Base-by-base conservation (phyloP, 23 tunicate genomes). In the Ascidia mentula region DNA sequence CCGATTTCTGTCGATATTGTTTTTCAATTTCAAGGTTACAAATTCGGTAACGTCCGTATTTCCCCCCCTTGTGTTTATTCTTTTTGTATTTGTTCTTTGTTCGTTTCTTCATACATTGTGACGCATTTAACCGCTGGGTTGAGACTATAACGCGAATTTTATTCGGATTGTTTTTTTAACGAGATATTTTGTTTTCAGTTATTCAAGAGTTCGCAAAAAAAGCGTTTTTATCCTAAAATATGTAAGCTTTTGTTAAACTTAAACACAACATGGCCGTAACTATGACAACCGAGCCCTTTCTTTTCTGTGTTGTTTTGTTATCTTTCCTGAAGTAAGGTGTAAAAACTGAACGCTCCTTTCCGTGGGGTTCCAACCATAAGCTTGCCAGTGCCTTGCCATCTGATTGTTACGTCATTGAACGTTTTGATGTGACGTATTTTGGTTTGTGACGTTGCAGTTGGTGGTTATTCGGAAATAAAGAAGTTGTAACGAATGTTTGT, bases 341-440 rank as follows among this genome's bases (percentile, higher is more conserved):
- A 53, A 26, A n/a, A n/a, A n/a, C 28, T 9, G 22, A 9, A 53
- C 65, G 65, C 7, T 53, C 7, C 65, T 26, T 26, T 20, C 24
- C 24, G 1, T 20, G 24, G 65, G 65, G 22, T 53, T 53, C 65
- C 65, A 53, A 5, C 65, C 24, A 53, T 53, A n/a, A n/a, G n/a
- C n/a, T n/a, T n/a, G 65, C 65, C 65, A 6, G 65, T 53, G 65
- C 65, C 65, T 53, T 53, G 65, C 65, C 65, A 53, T 28, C 24
- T 28, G 65, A 53, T 53, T 53, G 65, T 53, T 26, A 53, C 13
- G 65, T 53, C 65, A 53, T 53, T 20, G 24, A 3, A 20, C 28
- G 1, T 53, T 53, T 20, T 53, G 65, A 53, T 28, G 65, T 28
- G n/a, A n/a, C 1, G 7, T 53, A 28, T 53, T 53, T 26, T 9